These are phyloP conservation scores for Myripristis jacobus DNA, from an alignment of 2,797 vertebrate species.

Conservation along the genomic window DNA sequence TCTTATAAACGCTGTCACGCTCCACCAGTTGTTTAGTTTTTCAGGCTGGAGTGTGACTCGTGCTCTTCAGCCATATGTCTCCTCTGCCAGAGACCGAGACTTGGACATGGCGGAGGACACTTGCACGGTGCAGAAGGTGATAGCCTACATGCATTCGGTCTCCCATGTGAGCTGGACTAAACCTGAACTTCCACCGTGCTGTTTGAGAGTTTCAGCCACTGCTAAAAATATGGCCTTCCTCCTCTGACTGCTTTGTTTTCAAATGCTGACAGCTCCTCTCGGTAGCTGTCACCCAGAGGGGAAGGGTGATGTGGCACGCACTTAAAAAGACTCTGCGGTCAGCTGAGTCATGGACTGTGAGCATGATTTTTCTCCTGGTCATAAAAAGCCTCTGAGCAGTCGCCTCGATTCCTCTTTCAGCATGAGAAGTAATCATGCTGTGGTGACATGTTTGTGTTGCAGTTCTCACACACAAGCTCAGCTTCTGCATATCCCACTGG, in stretches of 20 bases:
- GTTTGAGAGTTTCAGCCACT: conserved; percentile 37
- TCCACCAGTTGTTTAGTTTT: conserved; percentile 42
- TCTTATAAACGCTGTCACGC: conserved; percentile 10
- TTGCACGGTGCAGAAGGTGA: background rate
- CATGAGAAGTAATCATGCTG: conserved; percentile 24
- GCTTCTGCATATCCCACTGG: background rate
- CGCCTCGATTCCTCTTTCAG: conserved; percentile 52
- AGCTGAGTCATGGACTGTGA: conserved; percentile 43
- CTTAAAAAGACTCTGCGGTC: conserved; percentile 22
- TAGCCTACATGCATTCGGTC: conserved; percentile 2
- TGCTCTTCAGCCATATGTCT: conserved; percentile 40
- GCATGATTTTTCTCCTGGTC: conserved; percentile 24
- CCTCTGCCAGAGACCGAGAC: conserved; percentile 18
- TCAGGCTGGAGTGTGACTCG: conserved; percentile 28
- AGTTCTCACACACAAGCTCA: background rate
- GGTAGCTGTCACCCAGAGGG: conserved; percentile 36
- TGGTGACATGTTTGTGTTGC: background rate
- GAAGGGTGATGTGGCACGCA: conserved; percentile 51
- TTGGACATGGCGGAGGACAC: conserved; percentile 16
- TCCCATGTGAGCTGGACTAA: conserved; percentile 16
- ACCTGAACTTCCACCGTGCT: conserved; percentile 36
- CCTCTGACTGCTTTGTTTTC: conserved; percentile 23
- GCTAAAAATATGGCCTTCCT: conserved; percentile 64
- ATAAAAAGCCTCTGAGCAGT: conserved; percentile 9
- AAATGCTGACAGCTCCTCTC: conserved; percentile 2